Base-by-base conservation (phyloP, 2,797 vertebrate genomes). In the Clarias platycephalus region DNA sequence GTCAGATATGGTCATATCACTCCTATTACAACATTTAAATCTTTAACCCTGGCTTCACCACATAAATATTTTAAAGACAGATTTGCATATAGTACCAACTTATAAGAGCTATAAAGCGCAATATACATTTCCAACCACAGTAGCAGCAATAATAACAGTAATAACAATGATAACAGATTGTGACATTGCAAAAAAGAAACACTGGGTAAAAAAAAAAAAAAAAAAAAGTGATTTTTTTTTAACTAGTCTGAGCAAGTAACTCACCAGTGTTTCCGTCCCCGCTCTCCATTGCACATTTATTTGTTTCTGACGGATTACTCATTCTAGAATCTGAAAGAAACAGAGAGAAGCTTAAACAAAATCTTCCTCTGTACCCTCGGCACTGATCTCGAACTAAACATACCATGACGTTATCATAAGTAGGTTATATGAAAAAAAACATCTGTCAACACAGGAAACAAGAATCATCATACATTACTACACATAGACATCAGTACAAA, bases 301-400 rank as follows among this genome's bases (percentile, higher is more conserved):
- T 95, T 86, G 93, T 95, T 96, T 98, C 97, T 95, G 98, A 97
- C 93, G 96, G 96, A 97, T 96, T 97, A 95, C 96, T 99, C 97
- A 99, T 98, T 98, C 96, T 98, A 93, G 96, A 96, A 96, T 99
- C 98, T 99, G 94, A 88, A 94, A 94, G 91, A 94, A 93, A 91
- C 89, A 96, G 89, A 96, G 85, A 62, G 85, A 82, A 77, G 86
- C 82, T 84, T 86, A 49, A 81, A 78, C 62, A 13, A 53, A 66
- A 49, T 18, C 40, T 80, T 53, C 40, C 2, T 18, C 60, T 64
- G n/a, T 7, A 60, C 22, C 57, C 40, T 24, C 57, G 22, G 20
- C 75, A 26, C 31, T 40, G 57, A 78, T 34, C 31, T 62, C 31
- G 15, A 34, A 62, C 58, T 62, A 62, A 78, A 18, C 12, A 40